Evolutionary conservation across 2,888 invertebrate genomes (phyloP), one percentile per base, ranked within the genome.

Genomic region (Diachrysia chrysitis): DNA sequence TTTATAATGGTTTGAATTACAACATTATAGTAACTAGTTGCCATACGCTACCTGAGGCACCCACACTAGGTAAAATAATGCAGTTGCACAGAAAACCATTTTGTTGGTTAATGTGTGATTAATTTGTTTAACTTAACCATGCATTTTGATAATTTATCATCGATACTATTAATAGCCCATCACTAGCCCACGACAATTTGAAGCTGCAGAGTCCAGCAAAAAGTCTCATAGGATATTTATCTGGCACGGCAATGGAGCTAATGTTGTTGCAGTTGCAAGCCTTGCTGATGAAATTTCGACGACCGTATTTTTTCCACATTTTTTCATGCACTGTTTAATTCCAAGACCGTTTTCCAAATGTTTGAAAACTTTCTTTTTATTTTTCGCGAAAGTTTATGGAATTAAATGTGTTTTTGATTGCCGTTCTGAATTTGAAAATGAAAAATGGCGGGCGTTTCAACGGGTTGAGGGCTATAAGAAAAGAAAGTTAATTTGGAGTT

Each of bases 141-240:
- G n/a, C n/a, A n/a, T n/a, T n/a, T n/a, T n/a, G n/a, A n/a, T n/a
- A n/a, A 42, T n/a, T 42, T n/a, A 6, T n/a, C 6, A n/a, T 42
- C 42, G 42, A 42, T 42, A 21, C 0, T 48, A 1, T 21, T 21
- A 10, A 21, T 10, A 21, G 51, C 73, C 42, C 88, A 81, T 81
- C 90, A 71, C 91, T 91, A 87, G 0, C 23, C 51, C 16, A 79
- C 77, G 84, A 88, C 85, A 86, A 86, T 89, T 92, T 87, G 82
- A 81, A 82, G 81, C 84, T 90, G 91, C 90, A 90, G 82, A 77
- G 86, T 79, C 79, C 78, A 83, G 87, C 87, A 90, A 91, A 92
- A 93, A 93, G 79, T 82, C 85, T 91, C 92, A 92, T 93, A 92
- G 89, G 85, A 89, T 92, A 94, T 93, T 92, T 93, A 93, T 93